Conservation (phyloP, 2,113 vertebrate genomes). For the Stegostoma tigrinum region DNA sequence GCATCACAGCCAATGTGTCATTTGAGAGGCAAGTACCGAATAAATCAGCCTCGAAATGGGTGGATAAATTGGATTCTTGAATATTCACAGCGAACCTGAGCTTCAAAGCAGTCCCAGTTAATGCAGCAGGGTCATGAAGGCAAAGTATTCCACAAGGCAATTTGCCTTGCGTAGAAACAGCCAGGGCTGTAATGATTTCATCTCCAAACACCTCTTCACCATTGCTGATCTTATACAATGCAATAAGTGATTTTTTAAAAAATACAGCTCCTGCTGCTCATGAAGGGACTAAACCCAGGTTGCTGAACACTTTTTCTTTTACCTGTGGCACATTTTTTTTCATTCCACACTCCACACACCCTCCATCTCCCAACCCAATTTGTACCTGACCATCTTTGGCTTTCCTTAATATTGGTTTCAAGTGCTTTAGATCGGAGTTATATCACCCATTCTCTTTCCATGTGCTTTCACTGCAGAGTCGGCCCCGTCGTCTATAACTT, state of each 20-base stretch:
- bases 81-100: not conserved
- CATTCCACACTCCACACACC: not conserved
- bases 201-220: not conserved
- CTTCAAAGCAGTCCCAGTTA: slow-evolving; percentile 20
- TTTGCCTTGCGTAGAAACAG: not conserved
- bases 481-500: not conserved
- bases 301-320: not conserved
- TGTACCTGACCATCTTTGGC: too few species aligned
- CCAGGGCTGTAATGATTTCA: not conserved
- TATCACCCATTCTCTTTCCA: not conserved
- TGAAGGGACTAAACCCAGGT: not conserved
- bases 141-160: not conserved
- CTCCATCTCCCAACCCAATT: too few species aligned
- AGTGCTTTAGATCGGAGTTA: not conserved
- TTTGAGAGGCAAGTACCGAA: slow-evolving; percentile 18
- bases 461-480: too few species aligned
- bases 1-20: not conserved
- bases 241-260: not conserved
- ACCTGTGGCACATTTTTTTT: not conserved
- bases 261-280: not conserved
- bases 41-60: slow-evolving; percentile 2
- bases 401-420: not conserved
- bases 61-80: slow-evolving; percentile 11
- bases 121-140: not conserved
- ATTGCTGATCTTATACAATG: not conserved